phyloP scores from a whole-genome alignment of 2,888 invertebrate species.

The Mesorhabditis belari region DNA sequence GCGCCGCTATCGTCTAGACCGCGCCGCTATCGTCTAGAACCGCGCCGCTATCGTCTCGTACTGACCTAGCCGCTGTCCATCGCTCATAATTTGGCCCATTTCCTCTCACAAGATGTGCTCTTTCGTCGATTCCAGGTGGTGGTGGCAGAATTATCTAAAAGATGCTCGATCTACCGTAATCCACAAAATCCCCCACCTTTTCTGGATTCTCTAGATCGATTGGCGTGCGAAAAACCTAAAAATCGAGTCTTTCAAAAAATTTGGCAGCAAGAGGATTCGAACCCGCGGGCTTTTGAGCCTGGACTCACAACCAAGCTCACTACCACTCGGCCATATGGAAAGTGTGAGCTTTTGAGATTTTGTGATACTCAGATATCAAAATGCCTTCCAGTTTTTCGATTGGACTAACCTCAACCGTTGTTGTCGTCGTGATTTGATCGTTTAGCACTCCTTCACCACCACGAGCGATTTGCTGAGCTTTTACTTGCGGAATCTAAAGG shows the following conservation, averaged over 20 bases:
- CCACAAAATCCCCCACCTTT: no score
- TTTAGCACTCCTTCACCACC: neutral
- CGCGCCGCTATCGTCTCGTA: neutral
- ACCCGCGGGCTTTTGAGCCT: neutral
- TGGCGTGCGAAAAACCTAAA: neutral
- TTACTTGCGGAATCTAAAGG: neutral
- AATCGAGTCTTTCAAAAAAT: neutral
- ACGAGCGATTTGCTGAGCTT: neutral
- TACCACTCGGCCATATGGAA: no score
- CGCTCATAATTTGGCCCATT: neutral
- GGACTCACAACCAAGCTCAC: no score
- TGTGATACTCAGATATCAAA: no score
- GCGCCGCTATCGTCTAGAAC: no score
- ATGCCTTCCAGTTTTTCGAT: no score
- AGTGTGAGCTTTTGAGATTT: no score
- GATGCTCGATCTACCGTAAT: no score
- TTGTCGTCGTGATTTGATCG: neutral
- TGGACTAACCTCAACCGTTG: neutral
- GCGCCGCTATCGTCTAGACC: no score
- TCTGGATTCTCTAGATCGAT: neutral
- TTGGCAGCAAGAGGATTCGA: neutral
- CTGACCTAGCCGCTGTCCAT: neutral
- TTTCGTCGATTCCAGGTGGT: neutral
- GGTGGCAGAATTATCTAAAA: neutral
- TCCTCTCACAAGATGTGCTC: neutral